These are phyloP conservation scores for Epizoanthus fatuus DNA, from an alignment of 92 coral and sea anemone genomes.

Conservation along the genomic window DNA sequence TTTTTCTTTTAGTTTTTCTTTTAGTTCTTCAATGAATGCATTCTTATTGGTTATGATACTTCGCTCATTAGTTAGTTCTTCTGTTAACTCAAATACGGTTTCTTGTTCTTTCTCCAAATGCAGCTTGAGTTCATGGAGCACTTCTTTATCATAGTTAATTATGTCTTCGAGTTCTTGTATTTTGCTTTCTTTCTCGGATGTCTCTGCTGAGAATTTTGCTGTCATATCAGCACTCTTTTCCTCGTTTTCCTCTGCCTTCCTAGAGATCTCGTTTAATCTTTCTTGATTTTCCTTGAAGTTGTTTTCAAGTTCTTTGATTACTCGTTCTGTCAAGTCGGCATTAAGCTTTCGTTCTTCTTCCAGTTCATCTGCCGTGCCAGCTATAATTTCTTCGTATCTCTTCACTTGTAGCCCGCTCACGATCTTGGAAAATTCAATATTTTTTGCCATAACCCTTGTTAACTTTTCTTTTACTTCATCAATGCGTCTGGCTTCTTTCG, in stretches of 20 bases:
- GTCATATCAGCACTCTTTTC: constrained; percentile 35
- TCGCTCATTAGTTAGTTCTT: constrained; percentile 62
- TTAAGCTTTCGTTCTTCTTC: constrained; percentile 58
- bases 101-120: constrained; percentile 67
- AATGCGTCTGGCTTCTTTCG: constrained; percentile 80
- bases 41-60: constrained; percentile 53
- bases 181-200: constrained; percentile 59
- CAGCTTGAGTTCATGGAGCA: constrained; percentile 52
- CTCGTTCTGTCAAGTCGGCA: constrained; percentile 66
- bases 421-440: constrained; percentile 62
- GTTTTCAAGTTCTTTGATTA: constrained; percentile 74
- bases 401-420: constrained; percentile 60
- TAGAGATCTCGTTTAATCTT: constrained; percentile 51
- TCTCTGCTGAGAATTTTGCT: constrained; percentile 52
- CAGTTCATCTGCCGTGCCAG: constrained; percentile 48
- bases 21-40: constrained; percentile 42
- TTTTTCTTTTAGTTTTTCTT: too few relatives aligned
- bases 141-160: constrained; percentile 47
- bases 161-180: constrained; percentile 62
- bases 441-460: constrained; percentile 74
- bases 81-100: constrained; percentile 66
- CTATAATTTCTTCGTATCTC: constrained; percentile 51
- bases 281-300: constrained; percentile 60
- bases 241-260: constrained; percentile 59
- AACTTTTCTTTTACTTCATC: constrained; percentile 74